These are phyloP conservation scores for Drosophila miranda DNA, from an alignment of 1,140 invertebrate species.

Conservation along the genomic window DNA sequence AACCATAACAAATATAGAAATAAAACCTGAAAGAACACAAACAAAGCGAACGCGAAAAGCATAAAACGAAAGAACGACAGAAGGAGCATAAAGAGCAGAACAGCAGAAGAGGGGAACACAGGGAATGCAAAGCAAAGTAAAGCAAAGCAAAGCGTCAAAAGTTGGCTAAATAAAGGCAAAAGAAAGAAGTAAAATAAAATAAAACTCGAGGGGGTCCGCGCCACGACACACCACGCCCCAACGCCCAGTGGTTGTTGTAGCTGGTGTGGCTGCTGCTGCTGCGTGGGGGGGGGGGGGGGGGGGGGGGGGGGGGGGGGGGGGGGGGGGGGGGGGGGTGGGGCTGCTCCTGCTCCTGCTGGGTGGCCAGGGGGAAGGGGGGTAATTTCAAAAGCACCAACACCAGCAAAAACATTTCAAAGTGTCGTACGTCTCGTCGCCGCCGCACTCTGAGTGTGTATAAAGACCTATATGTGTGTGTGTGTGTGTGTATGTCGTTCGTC, in stretches of 20 bases:
- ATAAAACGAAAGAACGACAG: constrained; percentile 31
- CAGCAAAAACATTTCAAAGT: constrained; percentile 60
- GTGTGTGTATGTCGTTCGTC: constrained; percentile 33
- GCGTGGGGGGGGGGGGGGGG: too few species aligned
- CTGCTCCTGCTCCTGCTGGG: too few species aligned
- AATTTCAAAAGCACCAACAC: constrained; percentile 47
- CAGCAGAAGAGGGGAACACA: not conserved
- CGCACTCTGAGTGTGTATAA: constrained; percentile 22
- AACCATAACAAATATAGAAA: constrained; percentile 23
- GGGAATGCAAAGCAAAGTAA: constrained; percentile 27
- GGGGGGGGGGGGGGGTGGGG: too few species aligned
- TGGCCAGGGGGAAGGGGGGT: constrained; percentile 1
- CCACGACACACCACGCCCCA: constrained; percentile 27
- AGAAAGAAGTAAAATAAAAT: constrained; percentile 27
- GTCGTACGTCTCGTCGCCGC: constrained; percentile 37
- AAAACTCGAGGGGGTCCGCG: constrained; percentile 23
- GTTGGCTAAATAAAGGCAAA: constrained; percentile 56
- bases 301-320: too few species aligned
- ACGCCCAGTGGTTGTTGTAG: constrained; percentile 31
- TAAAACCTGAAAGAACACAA: constrained; percentile 24
- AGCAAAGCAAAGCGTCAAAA: constrained; percentile 63
- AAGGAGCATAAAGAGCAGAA: constrained; percentile 11
- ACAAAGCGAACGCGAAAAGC: constrained; percentile 20
- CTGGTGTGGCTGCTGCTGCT: not conserved
- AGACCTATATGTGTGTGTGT: not conserved